These are phyloP conservation scores for Drosophila subquinaria DNA, from an alignment of 2,888 invertebrate species.

Conservation along the genomic window DNA sequence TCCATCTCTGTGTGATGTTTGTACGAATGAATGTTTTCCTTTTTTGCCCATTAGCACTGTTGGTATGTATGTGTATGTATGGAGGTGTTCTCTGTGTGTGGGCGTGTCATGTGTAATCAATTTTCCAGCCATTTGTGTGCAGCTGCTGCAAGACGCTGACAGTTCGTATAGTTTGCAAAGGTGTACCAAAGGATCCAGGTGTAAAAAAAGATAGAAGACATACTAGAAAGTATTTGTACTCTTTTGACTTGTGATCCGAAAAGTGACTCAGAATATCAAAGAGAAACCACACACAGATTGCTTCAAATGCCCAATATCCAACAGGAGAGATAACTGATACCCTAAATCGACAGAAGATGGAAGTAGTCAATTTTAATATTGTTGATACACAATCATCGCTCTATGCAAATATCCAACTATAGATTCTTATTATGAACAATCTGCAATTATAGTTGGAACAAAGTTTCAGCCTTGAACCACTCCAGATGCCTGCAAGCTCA, in stretches of 20 bases:
- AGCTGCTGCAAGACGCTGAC: constrained; percentile 24
- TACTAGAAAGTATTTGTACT: constrained; percentile 9
- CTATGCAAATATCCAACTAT: no score
- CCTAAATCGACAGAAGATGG: no score
- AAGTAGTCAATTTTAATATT: no score
- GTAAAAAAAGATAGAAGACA: constrained; percentile 39
- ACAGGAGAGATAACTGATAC: no score
- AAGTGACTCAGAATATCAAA: constrained; percentile 10
- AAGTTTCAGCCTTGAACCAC: constrained; percentile 5
- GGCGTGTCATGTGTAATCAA: constrained; percentile 74
- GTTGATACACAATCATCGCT: not conserved
- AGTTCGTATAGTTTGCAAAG: constrained; percentile 27
- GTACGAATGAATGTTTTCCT: constrained; percentile 25
- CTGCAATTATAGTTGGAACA: constrained; percentile 1
- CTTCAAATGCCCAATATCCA: not conserved
- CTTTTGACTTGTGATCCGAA: constrained; percentile 44
- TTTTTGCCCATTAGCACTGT: constrained; percentile 73
- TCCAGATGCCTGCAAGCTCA: not conserved
- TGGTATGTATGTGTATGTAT: not conserved
- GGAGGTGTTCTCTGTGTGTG: constrained; percentile 27
- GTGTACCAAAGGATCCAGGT: constrained; percentile 48
- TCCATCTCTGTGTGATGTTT: constrained; percentile 39
- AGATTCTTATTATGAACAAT: not conserved
- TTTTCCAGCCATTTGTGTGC: constrained; percentile 63
- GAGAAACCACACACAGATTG: not conserved